phyloP scores from a whole-genome alignment of 2,113 vertebrate species.

The Bambusicola thoracicus region DNA sequence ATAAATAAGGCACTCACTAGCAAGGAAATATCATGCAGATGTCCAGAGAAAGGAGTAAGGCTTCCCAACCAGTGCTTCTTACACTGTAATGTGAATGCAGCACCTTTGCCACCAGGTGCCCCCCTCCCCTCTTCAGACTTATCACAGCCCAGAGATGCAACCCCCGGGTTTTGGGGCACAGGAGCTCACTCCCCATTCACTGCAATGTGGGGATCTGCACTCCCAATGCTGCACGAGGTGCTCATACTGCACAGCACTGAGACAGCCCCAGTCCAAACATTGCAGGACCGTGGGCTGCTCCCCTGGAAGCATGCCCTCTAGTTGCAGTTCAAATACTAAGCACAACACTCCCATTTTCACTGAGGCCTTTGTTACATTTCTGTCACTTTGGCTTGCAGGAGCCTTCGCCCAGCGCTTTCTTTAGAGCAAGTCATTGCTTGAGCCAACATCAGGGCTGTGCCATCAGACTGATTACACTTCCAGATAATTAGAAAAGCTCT shows the following conservation, averaged over 20 bases:
- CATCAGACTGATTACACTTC: neutral
- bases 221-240: too few relatives aligned
- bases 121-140: too few relatives aligned
- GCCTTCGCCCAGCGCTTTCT: neutral
- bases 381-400: neutral
- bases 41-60: neutral
- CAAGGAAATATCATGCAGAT: neutral
- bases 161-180: accelerated
- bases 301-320: neutral
- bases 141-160: neutral
- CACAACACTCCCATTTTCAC: neutral
- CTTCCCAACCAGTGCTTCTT: too few relatives aligned
- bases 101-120: too few relatives aligned
- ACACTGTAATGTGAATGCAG: too few relatives aligned
- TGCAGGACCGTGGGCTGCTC: neutral
- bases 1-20: neutral
- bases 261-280: neutral
- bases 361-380: neutral
- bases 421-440: neutral
- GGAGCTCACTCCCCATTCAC: too few relatives aligned
- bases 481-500: constrained; percentile 51
- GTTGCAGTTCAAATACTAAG: neutral
- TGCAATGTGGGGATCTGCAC: neutral
- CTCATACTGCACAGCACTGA: neutral
- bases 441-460: neutral